Percentiles rank a stretch among this genome's conserved stretches.
phyloP scores from a whole-genome alignment of 2,888 invertebrate species.

The Amphimallon solstitiale region DNA sequence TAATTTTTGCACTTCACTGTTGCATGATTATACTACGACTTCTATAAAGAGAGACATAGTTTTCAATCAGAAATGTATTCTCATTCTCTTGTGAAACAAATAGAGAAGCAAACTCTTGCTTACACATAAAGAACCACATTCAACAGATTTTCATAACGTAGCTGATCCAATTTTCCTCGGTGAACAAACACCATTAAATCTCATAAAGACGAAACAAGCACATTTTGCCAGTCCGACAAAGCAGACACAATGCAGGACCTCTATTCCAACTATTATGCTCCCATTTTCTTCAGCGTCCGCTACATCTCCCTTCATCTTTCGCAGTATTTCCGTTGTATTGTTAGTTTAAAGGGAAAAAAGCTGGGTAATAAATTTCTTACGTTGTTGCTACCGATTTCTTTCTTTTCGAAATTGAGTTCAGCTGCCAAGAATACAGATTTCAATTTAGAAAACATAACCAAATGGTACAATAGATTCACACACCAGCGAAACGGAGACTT shows the following conservation, averaged over 20 bases:
- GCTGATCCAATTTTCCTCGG: slow-evolving; percentile 6
- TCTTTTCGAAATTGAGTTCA: neutral
- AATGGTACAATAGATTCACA: neutral
- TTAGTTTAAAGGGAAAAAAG: neutral
- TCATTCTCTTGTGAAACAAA: no score
- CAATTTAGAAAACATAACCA: neutral
- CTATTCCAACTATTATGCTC: neutral
- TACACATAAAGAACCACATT: neutral
- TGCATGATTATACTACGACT: no score
- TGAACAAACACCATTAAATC: slow-evolving; percentile 10
- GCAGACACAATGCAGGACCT: neutral
- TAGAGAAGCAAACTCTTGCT: neutral
- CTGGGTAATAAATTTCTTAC: slow-evolving; percentile 8
- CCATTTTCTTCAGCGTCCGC: neutral
- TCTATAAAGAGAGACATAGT: no score
- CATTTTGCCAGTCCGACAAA: neutral
- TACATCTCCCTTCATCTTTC: neutral
- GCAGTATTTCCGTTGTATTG: neutral
- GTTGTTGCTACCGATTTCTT: neutral
- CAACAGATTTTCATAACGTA: neutral
- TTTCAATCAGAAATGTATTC: no score
- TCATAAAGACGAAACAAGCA: neutral
- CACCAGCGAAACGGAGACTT: no score
- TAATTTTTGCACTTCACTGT: no score
- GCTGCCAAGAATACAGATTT: neutral